phyloP scores from a whole-genome alignment of 2,113 vertebrate species.

The Aramus guarauna region DNA sequence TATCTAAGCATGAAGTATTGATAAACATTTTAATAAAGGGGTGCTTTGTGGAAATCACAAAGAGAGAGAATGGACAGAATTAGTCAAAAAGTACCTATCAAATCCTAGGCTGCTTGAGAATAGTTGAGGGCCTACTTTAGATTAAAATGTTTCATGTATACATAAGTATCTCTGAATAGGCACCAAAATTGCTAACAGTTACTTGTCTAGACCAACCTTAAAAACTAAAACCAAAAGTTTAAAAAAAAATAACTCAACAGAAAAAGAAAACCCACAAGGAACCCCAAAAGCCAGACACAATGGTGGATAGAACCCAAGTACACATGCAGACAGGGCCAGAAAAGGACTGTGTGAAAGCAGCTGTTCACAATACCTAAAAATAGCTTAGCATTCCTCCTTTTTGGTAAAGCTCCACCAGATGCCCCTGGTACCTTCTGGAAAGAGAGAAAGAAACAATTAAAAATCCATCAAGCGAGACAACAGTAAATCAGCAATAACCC shows the following conservation, averaged over 20 bases:
- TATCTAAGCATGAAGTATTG: background rate
- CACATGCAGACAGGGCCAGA: slow-evolving; percentile 19
- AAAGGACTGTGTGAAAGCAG: slow-evolving; percentile 38
- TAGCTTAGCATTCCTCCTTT: slow-evolving; percentile 90
- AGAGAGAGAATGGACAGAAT: background rate
- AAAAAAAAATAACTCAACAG: background rate
- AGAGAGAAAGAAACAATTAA: slow-evolving; percentile 66
- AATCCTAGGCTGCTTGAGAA: background rate
- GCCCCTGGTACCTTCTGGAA: slow-evolving; percentile 94
- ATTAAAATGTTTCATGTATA: background rate
- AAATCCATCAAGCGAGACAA: background rate
- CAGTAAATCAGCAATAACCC: background rate
- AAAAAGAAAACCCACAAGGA: background rate
- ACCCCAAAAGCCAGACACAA: background rate
- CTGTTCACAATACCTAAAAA: slow-evolving; percentile 86
- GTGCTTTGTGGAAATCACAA: background rate
- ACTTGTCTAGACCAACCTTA: background rate
- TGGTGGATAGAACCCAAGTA: background rate
- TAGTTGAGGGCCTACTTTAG: background rate
- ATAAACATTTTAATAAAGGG: background rate
- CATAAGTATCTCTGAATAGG: background rate
- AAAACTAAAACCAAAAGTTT: background rate
- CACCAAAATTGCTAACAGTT: background rate
- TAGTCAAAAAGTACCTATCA: background rate
- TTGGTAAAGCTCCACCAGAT: slow-evolving; percentile 88